These are phyloP conservation scores for Glyphotaelius pellucidus DNA, from an alignment of 2,888 invertebrate species.

Conservation along the genomic window DNA sequence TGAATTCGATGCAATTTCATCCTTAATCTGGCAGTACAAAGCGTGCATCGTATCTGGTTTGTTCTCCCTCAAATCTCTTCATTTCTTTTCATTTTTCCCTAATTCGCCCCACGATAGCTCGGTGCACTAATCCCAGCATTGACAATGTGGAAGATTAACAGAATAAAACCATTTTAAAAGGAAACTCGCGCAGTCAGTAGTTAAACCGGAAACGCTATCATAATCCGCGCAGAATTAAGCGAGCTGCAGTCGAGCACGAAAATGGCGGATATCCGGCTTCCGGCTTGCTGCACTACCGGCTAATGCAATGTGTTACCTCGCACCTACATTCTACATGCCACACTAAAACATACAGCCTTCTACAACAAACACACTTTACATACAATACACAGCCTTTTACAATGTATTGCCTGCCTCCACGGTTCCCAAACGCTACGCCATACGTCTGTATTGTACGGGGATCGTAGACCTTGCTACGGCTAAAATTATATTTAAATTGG, in stretches of 20 bases:
- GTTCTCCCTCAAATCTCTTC: too few relatives aligned
- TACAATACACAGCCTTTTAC: neutral
- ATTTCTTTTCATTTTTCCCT: neutral
- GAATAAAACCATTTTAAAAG: neutral
- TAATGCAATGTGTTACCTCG: neutral
- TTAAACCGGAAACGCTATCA: neutral
- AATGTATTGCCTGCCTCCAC: neutral
- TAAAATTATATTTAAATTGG: too few relatives aligned
- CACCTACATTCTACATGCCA: neutral
- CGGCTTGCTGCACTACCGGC: neutral
- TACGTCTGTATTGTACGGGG: neutral
- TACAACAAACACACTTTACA: neutral
- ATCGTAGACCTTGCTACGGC: neutral
- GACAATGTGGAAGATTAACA: neutral
- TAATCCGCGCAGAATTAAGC: neutral
- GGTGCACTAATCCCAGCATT: neutral
- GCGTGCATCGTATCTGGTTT: too few relatives aligned
- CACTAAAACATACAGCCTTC: neutral
- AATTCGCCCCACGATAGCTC: neutral
- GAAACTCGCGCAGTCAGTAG: neutral
- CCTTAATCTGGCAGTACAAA: too few relatives aligned
- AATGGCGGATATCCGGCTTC: neutral
- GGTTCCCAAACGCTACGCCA: neutral
- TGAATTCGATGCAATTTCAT: too few relatives aligned
- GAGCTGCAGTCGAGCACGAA: neutral